A percentile compares a stretch with the other conserved stretches of the same genome.
These are phyloP conservation scores for Momotus momota DNA, from an alignment of 2,797 vertebrate species.

Conservation along the genomic window DNA sequence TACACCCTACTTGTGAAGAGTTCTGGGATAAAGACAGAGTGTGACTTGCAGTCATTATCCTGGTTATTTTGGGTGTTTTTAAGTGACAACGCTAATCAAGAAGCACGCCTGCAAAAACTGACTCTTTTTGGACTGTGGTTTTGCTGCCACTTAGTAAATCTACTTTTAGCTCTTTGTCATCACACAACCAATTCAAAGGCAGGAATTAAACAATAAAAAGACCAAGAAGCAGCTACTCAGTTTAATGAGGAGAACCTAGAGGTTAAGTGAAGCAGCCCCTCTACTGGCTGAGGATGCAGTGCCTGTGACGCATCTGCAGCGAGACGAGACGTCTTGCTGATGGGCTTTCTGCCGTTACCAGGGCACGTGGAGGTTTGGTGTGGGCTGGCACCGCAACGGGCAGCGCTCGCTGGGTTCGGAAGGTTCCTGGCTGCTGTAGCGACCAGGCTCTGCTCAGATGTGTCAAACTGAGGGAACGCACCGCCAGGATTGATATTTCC, in stretches of 20 bases:
- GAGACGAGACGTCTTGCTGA: no score
- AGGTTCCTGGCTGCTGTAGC: not conserved
- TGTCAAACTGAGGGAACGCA: not conserved
- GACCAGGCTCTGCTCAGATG: not conserved
- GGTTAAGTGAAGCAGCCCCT: not conserved
- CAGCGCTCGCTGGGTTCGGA: not conserved
- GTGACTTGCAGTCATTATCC: not conserved
- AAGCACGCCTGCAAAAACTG: not conserved
- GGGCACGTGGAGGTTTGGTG: not conserved
- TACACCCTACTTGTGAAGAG: fast-evolving
- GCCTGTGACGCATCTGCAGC: not conserved
- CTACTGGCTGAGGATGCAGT: not conserved
- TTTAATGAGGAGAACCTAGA: conserved; percentile 9
- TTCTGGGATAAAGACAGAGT: not conserved
- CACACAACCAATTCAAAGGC: not conserved
- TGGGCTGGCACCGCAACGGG: fast-evolving
- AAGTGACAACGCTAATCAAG: not conserved
- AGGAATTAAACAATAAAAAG: not conserved
- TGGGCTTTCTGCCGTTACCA: not conserved
- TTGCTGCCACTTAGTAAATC: not conserved
- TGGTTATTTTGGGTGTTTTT: not conserved
- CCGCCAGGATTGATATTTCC: not conserved
- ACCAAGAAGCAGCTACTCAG: not conserved
- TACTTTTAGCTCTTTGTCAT: not conserved
- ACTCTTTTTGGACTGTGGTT: not conserved